phyloP scores from a whole-genome alignment of 2,888 invertebrate species.

The Cepaea hortensis region DNA sequence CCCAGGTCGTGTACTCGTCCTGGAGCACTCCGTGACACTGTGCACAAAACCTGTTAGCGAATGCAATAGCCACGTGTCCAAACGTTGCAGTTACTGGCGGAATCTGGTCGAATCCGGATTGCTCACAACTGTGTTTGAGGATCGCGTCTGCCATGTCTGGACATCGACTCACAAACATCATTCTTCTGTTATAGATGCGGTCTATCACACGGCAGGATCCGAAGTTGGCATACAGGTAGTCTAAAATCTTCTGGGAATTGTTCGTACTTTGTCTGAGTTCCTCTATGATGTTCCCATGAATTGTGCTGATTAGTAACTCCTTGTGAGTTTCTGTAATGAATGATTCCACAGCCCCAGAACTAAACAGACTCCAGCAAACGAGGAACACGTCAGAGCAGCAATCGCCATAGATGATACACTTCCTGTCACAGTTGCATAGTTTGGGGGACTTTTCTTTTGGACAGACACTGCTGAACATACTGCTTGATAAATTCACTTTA shows the following conservation, averaged over 20 bases:
- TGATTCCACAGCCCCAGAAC: neutral
- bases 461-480: neutral
- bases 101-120: neutral
- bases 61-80: neutral
- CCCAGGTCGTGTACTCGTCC: neutral
- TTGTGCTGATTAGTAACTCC: neutral
- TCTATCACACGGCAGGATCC: neutral
- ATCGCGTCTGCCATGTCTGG: neutral
- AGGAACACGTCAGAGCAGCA: constrained; percentile 33
- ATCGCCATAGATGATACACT: constrained; percentile 27
- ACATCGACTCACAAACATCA: constrained; percentile 11
- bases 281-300: neutral
- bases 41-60: constrained; percentile 23
- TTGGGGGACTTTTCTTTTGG: neutral
- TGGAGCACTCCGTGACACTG: constrained; percentile 25
- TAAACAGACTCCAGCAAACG: neutral
- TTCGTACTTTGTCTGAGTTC: neutral
- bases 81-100: constrained; percentile 8
- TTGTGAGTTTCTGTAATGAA: neutral
- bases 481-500: too few species aligned
- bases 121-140: neutral
- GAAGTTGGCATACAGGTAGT: neutral
- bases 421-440: constrained; percentile 18
- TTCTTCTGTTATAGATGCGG: neutral
- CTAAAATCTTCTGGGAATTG: neutral